Evolutionary conservation across 2,113 vertebrate species (phyloP), one percentile per base, ranked within the genome.

Genomic region (Hemichromis elongatus): DNA sequence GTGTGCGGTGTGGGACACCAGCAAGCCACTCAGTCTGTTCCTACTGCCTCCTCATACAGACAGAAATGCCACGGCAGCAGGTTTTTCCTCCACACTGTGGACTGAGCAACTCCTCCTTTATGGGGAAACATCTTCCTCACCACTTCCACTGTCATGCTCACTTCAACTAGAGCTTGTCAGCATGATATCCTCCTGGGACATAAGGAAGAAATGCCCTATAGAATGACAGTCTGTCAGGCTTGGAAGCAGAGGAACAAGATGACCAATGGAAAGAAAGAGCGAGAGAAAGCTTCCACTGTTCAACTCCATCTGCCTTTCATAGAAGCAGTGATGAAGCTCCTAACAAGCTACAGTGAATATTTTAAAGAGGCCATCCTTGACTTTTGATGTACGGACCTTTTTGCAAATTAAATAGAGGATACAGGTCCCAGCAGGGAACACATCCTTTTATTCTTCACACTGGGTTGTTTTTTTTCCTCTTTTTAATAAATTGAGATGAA

Each of bases 381-480:
- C 95, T 96, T 98, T 97, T 98, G 98, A 99, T 98, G 97, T 98
- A 90, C 93, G 86, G 97, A 96, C 96, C 97, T 97, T 97, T 95
- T 99, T 99, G 98, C 96, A 98, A 98, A 99, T 98, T 92, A 95
- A 95, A 95, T 86, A 95, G 94, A 96, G 95, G 96, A 96, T 95
- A 96, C 94, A 95, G 96, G 95, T 97, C 97, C 97, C 97, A 94
- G 92, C 93, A 96, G 97, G 96, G 95, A 95, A 91, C 90, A 90
- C 3, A 77, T 90, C 94, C 93, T 96, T 98, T 97, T 97, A 96
- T 97, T 97, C 96, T 97, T 96, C 95, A 95, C 93, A 95, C 16
- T 37, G 79, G 85, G 85, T 94, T 95, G n/a, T n/a, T 95, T 96
- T 94, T 95, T 93, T 91, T 94, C 95, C 96, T 94, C 95, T 91